Percentiles rank a stretch among this genome's conserved stretches.
Evolutionary conservation across 2,797 vertebrate species (phyloP).

Genomic region (Pantherophis vulpinus): DNA sequence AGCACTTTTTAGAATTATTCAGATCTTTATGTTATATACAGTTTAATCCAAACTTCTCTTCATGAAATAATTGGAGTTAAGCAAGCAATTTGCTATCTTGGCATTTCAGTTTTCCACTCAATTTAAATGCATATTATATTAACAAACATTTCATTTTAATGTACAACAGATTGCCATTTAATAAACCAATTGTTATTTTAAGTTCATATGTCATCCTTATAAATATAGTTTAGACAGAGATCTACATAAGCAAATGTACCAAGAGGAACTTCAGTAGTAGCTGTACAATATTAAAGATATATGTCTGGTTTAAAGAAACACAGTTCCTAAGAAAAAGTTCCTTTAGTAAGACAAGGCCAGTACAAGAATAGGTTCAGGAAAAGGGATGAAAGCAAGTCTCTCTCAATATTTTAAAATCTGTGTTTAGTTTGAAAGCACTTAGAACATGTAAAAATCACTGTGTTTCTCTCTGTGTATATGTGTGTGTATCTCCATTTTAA

Average conservation of each 20-base stretch:
- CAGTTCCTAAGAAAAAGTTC: background rate
- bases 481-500: background rate
- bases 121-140: conserved; percentile 1
- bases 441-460: background rate
- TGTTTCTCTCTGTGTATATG: background rate
- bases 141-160: background rate
- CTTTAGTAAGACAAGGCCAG: background rate
- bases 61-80: background rate
- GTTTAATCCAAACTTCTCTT: conserved; percentile 2
- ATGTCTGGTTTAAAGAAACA: background rate
- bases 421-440: background rate
- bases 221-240: background rate
- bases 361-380: background rate
- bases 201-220: background rate
- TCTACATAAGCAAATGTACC: background rate
- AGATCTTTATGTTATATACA: background rate
- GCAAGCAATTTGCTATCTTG: background rate
- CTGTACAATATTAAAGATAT: background rate
- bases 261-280: background rate
- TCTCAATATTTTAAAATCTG: background rate
- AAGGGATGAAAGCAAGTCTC: background rate
- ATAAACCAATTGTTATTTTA: background rate
- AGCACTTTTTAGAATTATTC: background rate
- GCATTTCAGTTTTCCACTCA: conserved; percentile 5
- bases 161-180: background rate